A percentile compares a stretch with the other conserved stretches of the same genome.
These are phyloP conservation scores for Choreutis nemorana DNA, from an alignment of 2,888 invertebrate genomes.

Conservation along the genomic window DNA sequence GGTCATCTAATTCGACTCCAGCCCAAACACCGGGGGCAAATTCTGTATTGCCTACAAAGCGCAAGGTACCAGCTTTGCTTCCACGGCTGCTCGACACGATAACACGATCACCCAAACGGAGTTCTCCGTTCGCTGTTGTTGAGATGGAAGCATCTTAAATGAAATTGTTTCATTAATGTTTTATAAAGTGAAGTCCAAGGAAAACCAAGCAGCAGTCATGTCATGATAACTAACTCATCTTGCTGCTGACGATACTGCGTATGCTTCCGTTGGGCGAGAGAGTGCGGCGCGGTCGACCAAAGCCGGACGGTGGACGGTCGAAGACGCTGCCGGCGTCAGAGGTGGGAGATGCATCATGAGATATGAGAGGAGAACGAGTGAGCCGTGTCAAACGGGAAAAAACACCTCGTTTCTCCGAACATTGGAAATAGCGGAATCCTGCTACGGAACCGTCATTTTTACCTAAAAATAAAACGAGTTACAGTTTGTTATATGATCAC, in stretches of 20 bases:
- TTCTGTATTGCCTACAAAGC: slow-evolving; percentile 86
- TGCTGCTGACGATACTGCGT: slow-evolving; percentile 59
- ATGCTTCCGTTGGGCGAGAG: slow-evolving; percentile 59
- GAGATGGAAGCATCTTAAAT: slow-evolving; percentile 52
- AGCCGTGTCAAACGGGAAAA: slow-evolving; percentile 90
- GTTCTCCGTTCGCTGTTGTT: slow-evolving; percentile 64
- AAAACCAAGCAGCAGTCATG: background rate
- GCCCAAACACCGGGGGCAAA: slow-evolving; percentile 96
- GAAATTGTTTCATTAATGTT: background rate
- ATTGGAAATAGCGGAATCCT: slow-evolving; percentile 92
- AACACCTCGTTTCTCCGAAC: slow-evolving; percentile 90
- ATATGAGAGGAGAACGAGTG: slow-evolving; percentile 73
- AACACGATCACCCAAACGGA: slow-evolving; percentile 89
- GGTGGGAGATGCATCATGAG: slow-evolving; percentile 56
- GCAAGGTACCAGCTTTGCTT: slow-evolving; percentile 86
- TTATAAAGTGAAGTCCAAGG: background rate
- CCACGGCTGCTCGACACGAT: slow-evolving; percentile 88
- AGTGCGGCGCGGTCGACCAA: slow-evolving; percentile 44
- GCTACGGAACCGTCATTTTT: slow-evolving; percentile 97
- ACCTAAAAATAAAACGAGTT: slow-evolving; percentile 62
- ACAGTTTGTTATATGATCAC: too few species aligned
- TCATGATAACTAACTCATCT: slow-evolving; percentile 50
- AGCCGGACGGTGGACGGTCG: slow-evolving; percentile 53
- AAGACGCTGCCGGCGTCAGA: slow-evolving; percentile 58
- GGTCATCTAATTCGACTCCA: slow-evolving; percentile 93